Evolutionary conservation across 2,113 vertebrate species (phyloP).

Genomic region (Lanius collurio): DNA sequence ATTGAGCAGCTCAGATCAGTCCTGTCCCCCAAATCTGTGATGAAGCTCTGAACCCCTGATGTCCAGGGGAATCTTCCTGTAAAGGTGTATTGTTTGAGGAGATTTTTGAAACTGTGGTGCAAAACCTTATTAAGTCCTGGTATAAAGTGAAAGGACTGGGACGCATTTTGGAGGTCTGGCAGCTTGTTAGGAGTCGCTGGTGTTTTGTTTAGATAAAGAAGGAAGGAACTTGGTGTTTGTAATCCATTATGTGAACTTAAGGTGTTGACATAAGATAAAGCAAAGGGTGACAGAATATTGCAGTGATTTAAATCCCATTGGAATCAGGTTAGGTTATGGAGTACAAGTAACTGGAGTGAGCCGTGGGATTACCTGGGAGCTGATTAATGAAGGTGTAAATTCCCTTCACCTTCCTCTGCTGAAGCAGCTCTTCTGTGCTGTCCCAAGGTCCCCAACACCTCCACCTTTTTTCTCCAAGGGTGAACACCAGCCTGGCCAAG

Average conservation of each 20-base stretch:
- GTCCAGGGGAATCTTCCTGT: not conserved
- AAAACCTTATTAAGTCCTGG: not conserved
- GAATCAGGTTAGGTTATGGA: not conserved
- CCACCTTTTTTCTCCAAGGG: not conserved
- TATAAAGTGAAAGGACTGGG: not conserved
- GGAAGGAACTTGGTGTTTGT: not conserved
- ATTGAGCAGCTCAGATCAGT: not conserved
- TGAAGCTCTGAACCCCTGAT: not conserved
- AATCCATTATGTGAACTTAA: not conserved
- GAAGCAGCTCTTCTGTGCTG: not conserved
- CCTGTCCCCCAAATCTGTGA: no score
- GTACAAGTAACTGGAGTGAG: not conserved
- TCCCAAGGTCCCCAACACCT: not conserved
- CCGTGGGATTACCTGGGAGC: not conserved
- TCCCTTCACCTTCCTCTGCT: not conserved
- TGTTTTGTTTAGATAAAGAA: not conserved
- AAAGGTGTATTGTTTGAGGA: not conserved
- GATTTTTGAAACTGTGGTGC: not conserved
- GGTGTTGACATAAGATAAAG: not conserved
- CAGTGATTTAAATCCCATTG: not conserved
- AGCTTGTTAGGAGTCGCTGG: not conserved
- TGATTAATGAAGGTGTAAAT: not conserved
- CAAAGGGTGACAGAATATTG: not conserved
- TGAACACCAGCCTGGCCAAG: not conserved
- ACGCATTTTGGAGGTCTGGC: not conserved